Percentiles rank a stretch among this genome's conserved stretches.
Conservation (phyloP, 2,888 invertebrate genomes). For the Orthonychiurus folsomi region DNA sequence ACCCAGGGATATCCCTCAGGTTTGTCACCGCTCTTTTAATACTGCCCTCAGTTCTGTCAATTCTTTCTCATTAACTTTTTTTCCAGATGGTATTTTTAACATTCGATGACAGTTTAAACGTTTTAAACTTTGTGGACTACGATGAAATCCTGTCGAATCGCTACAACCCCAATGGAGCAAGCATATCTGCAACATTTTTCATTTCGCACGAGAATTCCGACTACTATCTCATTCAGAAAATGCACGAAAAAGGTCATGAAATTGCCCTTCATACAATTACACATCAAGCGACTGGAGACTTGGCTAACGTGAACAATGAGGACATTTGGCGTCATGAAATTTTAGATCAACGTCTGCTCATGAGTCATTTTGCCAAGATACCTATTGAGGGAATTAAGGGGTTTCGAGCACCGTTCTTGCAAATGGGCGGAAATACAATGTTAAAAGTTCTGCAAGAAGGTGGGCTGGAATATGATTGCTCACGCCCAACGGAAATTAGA, state of each 20-base stretch:
- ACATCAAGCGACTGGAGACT: slow-evolving; percentile 17
- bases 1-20: slow-evolving; percentile 50
- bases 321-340: slow-evolving; percentile 48
- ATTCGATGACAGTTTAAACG: slow-evolving; percentile 58
- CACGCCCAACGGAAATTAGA: slow-evolving; percentile 52
- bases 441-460: slow-evolving; percentile 51
- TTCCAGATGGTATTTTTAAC: slow-evolving; percentile 56
- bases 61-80: background rate
- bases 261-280: slow-evolving; percentile 60
- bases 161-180: slow-evolving; percentile 57
- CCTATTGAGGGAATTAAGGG: slow-evolving; percentile 42
- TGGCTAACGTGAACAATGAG: slow-evolving; percentile 17
- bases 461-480: slow-evolving; percentile 53
- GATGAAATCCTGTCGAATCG: slow-evolving; percentile 45
- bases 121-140: slow-evolving; percentile 45
- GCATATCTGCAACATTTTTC: slow-evolving; percentile 58
- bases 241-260: slow-evolving; percentile 55
- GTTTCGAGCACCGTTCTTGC: slow-evolving; percentile 51
- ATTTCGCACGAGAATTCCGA: slow-evolving; percentile 65
- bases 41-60: background rate
- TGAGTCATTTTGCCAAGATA: slow-evolving; percentile 51
- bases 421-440: slow-evolving; percentile 52
- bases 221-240: slow-evolving; percentile 54
- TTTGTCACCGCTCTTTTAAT: slow-evolving; percentile 36
- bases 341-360: slow-evolving; percentile 51